Base-by-base conservation (phyloP, 2,113 vertebrate genomes). In the Chaetorhynchus papuensis region DNA sequence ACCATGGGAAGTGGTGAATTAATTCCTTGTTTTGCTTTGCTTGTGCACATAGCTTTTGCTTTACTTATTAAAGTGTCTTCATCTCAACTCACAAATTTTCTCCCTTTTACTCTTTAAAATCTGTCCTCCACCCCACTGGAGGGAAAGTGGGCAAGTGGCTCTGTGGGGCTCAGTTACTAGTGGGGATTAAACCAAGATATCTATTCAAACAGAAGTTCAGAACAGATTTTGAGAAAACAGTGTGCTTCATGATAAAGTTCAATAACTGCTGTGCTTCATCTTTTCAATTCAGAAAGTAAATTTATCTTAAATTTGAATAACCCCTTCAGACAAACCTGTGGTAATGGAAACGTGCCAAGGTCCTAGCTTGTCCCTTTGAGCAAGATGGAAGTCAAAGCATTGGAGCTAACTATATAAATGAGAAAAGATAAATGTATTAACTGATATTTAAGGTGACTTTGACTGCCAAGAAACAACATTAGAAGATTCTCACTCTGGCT, bases 391-490 rank as follows among this genome's bases (percentile, higher is more conserved):
- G 47, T 74, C 74, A 91, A 92, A 66, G 26, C 21, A 83, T 11
- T 78, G 47, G 10, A 47, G 7, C 31, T 95, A 92, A 80, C 69
- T 50, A 52, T 16, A 81, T 56, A 90, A n/a, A 95, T 56, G 37
- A 87, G 35, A 79, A 95, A 95, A 89, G n/a, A 72, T 94, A 91
- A 92, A 90, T 72, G 22, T 14, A 89, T 82, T 90, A 92, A 92
- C 56, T 88, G 72, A 81, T 74, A 86, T 74, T 66, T 81, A 96
- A 90, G 85, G 76, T 93, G 64, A 94, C n/a, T 83, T 33, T 74
- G 31, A 52, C 86, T 92, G 88, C 65, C 75, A 97, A 94, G 61
- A 79, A 91, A 91, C 39, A 95, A 83, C n/a, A 94, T 94, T 76
- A 93, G 72, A 95, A 81, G 27, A 88, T 83, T 89, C 80, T 92